Evolutionary conservation across 2,113 vertebrate species (phyloP), one percentile per base, ranked within the genome.

Genomic region (Silurus asotus): DNA sequence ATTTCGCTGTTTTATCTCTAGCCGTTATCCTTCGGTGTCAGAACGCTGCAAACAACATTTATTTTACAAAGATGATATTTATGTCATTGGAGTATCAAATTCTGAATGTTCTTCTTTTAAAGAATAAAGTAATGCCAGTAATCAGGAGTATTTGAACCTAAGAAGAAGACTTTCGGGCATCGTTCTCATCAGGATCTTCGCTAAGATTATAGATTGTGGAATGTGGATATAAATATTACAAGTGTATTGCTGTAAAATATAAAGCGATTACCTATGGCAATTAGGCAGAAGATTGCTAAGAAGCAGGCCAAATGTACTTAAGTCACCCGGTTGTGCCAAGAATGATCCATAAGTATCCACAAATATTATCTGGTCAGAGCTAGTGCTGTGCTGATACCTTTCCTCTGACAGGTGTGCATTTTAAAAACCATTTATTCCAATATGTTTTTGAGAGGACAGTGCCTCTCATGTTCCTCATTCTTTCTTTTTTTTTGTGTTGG

Each of bases 401-500:
- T 65, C 45, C 61, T 28, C 2, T 51, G 23, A 17, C 59, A n/a
- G 45, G 48, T 25, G 62, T 49, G 37, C 79, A 81, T 81, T 81
- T 25, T 8, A 81, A 5, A n/a, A 59, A 17, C 28, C 23, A 79
- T 62, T 61, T 81, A 81, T 49, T 81, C 37, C 58, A 65, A n/a
- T 23, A 25, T 2, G 37, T 17, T 82, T 82, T 65, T 4, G 15
- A 53, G 51, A 65, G 80, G 61, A 65, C 80, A 82, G 13, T 51
- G 45, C n/a, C 45, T 53, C 23, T 56, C 25, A 25, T 0, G 7
- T 51, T 82, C n/a, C 25, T 78, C 23, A 25, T 56, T 78, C n/a
- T 80, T 45, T 80, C 56, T 75, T 11, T 77, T 15, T 79, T 79
- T 62, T 82, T 65, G 20, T 53, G 45, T 53, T 82, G 61, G 61